Evolutionary conservation across 2,113 vertebrate species (phyloP).

Genomic region (Gymnogyps californianus): DNA sequence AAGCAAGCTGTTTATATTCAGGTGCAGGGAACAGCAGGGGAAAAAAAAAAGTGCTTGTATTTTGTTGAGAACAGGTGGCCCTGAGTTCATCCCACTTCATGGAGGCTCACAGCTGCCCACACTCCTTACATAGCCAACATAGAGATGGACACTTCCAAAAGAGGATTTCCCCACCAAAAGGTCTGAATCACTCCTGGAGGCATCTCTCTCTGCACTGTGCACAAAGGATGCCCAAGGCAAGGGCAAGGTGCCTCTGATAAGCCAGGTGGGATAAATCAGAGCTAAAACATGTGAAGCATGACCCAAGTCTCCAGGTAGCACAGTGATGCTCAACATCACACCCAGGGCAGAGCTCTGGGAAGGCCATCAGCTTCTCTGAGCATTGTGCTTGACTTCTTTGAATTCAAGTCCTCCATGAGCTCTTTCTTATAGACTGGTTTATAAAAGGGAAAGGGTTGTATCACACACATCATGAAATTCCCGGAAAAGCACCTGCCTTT

Average conservation of each 20-base stretch:
- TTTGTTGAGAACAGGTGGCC: neutral
- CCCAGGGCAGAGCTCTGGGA: neutral
- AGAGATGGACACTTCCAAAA: neutral
- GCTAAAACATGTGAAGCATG: accelerated
- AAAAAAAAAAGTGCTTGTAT: neutral
- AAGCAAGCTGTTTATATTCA: neutral
- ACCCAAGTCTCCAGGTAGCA: neutral
- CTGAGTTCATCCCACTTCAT: neutral
- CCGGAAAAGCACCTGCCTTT: neutral
- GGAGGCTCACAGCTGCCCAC: neutral
- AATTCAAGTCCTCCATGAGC: neutral
- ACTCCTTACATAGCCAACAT: neutral
- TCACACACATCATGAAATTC: neutral
- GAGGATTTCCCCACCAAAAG: neutral
- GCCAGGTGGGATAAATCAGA: neutral
- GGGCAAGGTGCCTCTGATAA: neutral
- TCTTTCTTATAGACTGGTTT: neutral
- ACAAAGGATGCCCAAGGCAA: neutral
- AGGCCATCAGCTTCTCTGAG: neutral
- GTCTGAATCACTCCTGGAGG: neutral
- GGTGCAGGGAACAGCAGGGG: neutral
- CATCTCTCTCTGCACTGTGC: neutral
- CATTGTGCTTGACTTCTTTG: neutral
- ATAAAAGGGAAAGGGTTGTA: neutral
- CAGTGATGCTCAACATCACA: neutral